A percentile compares a stretch with the other conserved stretches of the same genome.
These are phyloP conservation scores for Strigamia transsilvanica DNA, from an alignment of 2,888 invertebrate genomes.

Conservation along the genomic window DNA sequence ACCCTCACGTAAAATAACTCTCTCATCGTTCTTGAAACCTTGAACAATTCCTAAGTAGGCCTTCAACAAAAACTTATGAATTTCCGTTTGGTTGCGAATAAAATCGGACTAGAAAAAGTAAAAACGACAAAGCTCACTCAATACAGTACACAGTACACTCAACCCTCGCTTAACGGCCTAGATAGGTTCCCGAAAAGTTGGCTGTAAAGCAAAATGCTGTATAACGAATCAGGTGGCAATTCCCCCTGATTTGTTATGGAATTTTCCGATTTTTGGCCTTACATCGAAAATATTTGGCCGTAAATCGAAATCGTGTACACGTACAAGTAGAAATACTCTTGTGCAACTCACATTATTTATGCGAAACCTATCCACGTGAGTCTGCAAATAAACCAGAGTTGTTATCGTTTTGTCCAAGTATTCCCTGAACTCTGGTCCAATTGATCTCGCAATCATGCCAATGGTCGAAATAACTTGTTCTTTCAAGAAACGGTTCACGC, in stretches of 20 bases:
- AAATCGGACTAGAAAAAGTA: not conserved
- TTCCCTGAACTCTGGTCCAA: not conserved
- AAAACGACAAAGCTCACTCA: too few relatives aligned
- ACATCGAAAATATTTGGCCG: too few relatives aligned
- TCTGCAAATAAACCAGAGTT: not conserved
- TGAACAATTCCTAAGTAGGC: not conserved
- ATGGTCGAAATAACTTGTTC: not conserved
- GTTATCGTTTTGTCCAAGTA: not conserved
- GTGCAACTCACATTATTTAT: not conserved
- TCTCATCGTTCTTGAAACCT: not conserved
- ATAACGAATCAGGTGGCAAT: too few relatives aligned
- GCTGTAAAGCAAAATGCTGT: too few relatives aligned
- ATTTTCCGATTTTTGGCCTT: too few relatives aligned
- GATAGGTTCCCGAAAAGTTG: too few relatives aligned
- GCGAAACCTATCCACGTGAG: not conserved
- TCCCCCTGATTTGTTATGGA: too few relatives aligned
- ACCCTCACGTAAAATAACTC: not conserved
- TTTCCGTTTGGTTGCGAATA: not conserved
- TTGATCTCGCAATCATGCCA: not conserved
- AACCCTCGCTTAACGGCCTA: too few relatives aligned
- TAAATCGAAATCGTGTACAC: too few relatives aligned
- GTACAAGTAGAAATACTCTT: too few relatives aligned
- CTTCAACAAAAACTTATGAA: not conserved
- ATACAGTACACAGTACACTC: too few relatives aligned
- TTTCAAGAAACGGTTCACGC: not conserved